Evolutionary conservation across 2,113 vertebrate species (phyloP).

Genomic region (Crotalus viridis): DNA sequence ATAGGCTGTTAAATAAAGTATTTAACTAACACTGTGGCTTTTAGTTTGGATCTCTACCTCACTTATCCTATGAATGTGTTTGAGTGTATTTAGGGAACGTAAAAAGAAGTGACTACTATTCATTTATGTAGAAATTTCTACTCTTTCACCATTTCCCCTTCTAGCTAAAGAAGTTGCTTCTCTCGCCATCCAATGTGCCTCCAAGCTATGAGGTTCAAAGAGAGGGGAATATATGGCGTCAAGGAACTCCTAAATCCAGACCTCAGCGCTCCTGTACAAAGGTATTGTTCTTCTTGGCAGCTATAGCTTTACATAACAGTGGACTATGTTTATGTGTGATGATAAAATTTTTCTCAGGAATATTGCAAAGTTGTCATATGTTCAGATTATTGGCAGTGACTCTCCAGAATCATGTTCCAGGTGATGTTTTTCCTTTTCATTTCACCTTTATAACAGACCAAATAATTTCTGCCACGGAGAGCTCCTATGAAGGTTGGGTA

Average conservation of each 20-base stretch:
- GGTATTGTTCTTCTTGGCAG: constrained; percentile 64
- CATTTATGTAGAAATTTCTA: constrained; percentile 38
- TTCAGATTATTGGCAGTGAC: background rate
- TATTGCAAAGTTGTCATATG: background rate
- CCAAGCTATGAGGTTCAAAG: constrained; percentile 77
- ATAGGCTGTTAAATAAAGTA: background rate
- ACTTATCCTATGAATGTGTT: background rate
- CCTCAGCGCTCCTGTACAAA: constrained; percentile 78
- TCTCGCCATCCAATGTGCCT: constrained; percentile 84
- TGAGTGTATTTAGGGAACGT: background rate
- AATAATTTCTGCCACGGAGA: background rate
- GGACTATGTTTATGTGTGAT: background rate
- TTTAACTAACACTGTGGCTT: background rate
- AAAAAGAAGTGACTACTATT: background rate
- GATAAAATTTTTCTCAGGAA: background rate
- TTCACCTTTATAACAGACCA: background rate
- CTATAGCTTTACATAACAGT: background rate
- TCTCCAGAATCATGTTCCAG: background rate
- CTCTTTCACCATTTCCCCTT: constrained; percentile 51
- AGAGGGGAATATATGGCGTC: constrained; percentile 76
- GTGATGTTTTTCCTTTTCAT: background rate
- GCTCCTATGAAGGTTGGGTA: background rate
- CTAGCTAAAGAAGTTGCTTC: constrained; percentile 90
- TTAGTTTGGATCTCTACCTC: background rate
- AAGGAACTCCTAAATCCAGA: constrained; percentile 76